phyloP scores from a whole-genome alignment of 2,888 invertebrate species.

The Argyresthia goedartella region DNA sequence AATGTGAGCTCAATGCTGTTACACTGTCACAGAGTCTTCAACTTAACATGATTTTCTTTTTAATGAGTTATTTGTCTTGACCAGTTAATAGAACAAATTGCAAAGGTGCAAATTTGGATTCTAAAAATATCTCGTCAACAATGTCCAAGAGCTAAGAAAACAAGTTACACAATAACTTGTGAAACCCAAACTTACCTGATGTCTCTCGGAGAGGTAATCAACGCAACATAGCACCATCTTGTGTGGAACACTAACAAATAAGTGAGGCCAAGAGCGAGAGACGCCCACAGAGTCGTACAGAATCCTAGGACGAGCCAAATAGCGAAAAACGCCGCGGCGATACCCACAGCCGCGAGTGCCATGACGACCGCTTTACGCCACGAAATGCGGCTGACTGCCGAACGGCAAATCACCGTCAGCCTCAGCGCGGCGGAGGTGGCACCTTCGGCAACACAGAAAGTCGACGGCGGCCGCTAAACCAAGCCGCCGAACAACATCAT shows the following conservation, averaged over 20 bases:
- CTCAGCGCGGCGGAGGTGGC: slow-evolving; percentile 17
- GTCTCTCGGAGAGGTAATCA: slow-evolving; percentile 81
- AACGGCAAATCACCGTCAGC: slow-evolving; percentile 14
- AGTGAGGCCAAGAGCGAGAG: slow-evolving; percentile 71
- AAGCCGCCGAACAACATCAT: too few relatives aligned
- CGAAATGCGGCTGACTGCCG: slow-evolving; percentile 56
- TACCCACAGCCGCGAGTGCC: slow-evolving; percentile 46
- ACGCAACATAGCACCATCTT: slow-evolving; percentile 83
- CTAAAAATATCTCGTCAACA: too few relatives aligned
- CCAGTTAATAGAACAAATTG: too few relatives aligned
- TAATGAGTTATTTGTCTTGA: too few relatives aligned
- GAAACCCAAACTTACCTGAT: slow-evolving; percentile 65
- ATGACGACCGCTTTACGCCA: slow-evolving; percentile 58
- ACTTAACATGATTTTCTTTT: too few relatives aligned
- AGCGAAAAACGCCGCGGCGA: slow-evolving; percentile 49
- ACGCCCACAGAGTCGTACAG: slow-evolving; percentile 73
- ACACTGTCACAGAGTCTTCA: too few relatives aligned
- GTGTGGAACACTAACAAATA: slow-evolving; percentile 78
- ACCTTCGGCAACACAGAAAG: slow-evolving; percentile 5
- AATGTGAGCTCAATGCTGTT: too few relatives aligned
- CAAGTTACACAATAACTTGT: not conserved
- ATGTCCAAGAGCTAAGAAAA: too few relatives aligned
- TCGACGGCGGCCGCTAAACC: not conserved
- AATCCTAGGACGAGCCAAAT: slow-evolving; percentile 71
- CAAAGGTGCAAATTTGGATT: too few relatives aligned